Conservation (phyloP, 2,888 invertebrate species). For the Agapetus fuscipes region DNA sequence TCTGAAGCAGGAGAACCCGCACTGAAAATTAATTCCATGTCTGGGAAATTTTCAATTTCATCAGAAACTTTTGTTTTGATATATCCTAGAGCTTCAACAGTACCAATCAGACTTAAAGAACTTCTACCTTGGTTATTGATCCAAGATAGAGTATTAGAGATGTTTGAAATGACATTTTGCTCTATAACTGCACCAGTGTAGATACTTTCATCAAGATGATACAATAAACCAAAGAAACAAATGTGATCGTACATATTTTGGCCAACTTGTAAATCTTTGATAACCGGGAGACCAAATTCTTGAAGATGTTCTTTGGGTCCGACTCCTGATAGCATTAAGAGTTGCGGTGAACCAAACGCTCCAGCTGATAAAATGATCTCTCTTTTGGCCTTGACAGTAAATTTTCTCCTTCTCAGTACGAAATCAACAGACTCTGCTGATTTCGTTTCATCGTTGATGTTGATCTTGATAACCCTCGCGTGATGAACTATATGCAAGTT, state of each 20-base stretch:
- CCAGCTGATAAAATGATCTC: constrained; percentile 84
- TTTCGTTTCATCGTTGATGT: constrained; percentile 53
- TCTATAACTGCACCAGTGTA: constrained; percentile 29
- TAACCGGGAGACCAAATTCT: constrained; percentile 45
- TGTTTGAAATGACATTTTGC: too few species aligned
- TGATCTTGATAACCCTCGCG: constrained; percentile 53
- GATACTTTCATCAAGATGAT: constrained; percentile 35
- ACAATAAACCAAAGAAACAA: constrained; percentile 40
- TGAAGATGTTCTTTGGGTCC: constrained; percentile 46
- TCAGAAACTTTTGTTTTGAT: constrained; percentile 49
- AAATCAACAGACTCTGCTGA: constrained; percentile 61
- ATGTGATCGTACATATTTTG: constrained; percentile 54
- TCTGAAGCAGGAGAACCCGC: constrained; percentile 56
- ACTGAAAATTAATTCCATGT: constrained; percentile 55
- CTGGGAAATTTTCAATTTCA: constrained; percentile 51
- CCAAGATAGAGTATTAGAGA: constrained; percentile 29
- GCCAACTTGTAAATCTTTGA: constrained; percentile 59
- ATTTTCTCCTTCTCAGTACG: constrained; percentile 38
- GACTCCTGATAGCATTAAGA: constrained; percentile 78
- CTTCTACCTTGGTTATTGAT: constrained; percentile 35
- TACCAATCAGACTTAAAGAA: constrained; percentile 47
- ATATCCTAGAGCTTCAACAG: constrained; percentile 57
- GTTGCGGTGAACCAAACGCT: constrained; percentile 79
- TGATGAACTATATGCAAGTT: constrained; percentile 61
- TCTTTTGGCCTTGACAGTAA: constrained; percentile 51